Percentiles rank a stretch among this genome's conserved stretches.
Evolutionary conservation across 2,797 vertebrate genomes (phyloP).

Genomic region (Euthynnus affinis): DNA sequence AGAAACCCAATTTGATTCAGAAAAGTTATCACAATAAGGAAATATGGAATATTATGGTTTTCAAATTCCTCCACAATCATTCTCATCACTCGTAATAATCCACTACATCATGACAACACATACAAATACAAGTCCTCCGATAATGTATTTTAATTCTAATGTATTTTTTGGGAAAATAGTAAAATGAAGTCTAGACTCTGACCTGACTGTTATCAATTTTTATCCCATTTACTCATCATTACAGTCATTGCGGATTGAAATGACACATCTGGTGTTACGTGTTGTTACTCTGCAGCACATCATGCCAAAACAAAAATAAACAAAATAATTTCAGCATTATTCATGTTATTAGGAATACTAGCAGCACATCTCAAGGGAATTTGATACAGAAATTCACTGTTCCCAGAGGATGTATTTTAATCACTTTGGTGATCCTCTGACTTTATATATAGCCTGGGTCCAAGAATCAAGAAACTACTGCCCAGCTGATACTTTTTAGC

Average conservation of each 20-base stretch:
- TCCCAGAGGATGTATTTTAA: too few species aligned
- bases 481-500: too few species aligned
- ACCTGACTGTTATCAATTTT: neutral
- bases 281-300: constrained; percentile 10
- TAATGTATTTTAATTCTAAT: neutral
- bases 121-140: neutral
- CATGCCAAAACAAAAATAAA: too few species aligned
- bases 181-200: constrained; percentile 3
- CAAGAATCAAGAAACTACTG: too few species aligned
- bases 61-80: neutral
- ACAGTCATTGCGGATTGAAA: neutral
- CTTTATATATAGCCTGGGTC: too few species aligned
- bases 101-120: neutral
- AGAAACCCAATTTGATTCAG: too few species aligned
- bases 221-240: neutral
- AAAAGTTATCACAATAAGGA: too few species aligned
- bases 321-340: too few species aligned
- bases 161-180: neutral
- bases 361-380: too few species aligned
- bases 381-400: too few species aligned
- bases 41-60: neutral
- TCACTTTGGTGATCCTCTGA: too few species aligned
- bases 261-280: neutral
- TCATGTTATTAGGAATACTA: too few species aligned
- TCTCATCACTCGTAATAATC: neutral